These are phyloP conservation scores for Hephaestus fuliginosus DNA, from an alignment of 2,797 vertebrate species.

Conservation along the genomic window DNA sequence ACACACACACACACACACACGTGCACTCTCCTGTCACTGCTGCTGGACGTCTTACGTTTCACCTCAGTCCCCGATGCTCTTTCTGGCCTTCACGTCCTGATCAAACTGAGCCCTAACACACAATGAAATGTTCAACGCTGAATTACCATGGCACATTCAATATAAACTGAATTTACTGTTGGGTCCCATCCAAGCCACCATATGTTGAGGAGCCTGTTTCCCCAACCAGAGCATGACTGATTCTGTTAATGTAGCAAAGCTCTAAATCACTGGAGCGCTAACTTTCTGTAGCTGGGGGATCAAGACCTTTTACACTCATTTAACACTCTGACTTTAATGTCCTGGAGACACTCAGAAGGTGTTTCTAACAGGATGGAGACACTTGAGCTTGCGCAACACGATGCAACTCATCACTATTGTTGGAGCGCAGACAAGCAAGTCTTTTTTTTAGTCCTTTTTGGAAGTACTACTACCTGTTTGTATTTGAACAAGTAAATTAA, in stretches of 20 bases:
- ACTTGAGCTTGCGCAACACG: background rate
- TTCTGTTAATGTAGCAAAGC: slow-evolving; percentile 81
- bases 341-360: slow-evolving; percentile 37
- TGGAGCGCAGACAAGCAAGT: background rate
- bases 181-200: slow-evolving; percentile 78
- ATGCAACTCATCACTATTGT: background rate
- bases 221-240: slow-evolving; percentile 77
- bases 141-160: slow-evolving; percentile 82
- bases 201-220: slow-evolving; percentile 73
- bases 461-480: slow-evolving; percentile 13
- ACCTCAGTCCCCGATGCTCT: slow-evolving; percentile 37
- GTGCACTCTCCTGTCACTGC: slow-evolving; percentile 31
- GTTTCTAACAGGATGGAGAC: slow-evolving; percentile 34
- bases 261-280: slow-evolving; percentile 74
- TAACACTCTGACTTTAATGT: slow-evolving; percentile 58
- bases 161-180: slow-evolving; percentile 82
- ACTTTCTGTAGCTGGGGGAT: slow-evolving; percentile 61
- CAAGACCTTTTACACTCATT: slow-evolving; percentile 64
- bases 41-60: slow-evolving; percentile 58
- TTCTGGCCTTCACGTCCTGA: slow-evolving; percentile 68
- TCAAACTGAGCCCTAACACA: slow-evolving; percentile 68
- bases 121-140: slow-evolving; percentile 78
- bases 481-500: slow-evolving; percentile 16
- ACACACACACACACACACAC: background rate
- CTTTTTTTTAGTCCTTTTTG: background rate